Conservation (phyloP, 30 jellyfish, hydroid and myxozoan genomes). For the Kudoa iwatai region DNA sequence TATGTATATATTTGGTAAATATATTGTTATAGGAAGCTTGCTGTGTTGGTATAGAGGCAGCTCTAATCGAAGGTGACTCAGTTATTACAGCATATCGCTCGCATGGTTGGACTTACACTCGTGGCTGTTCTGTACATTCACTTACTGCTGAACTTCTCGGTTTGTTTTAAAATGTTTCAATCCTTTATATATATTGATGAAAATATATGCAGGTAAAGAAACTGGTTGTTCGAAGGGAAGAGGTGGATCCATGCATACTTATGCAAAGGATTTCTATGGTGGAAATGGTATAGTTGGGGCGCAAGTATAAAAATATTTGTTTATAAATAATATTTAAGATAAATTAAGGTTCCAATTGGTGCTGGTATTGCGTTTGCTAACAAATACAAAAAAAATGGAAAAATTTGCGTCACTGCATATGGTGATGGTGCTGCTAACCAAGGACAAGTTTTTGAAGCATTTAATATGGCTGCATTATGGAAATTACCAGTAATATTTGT, state of each 20-base stretch:
- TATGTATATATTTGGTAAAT: background rate
- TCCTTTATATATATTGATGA: background rate
- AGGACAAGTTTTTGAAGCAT: conserved; percentile 78
- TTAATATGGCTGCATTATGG: conserved; percentile 87
- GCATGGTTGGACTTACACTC: conserved; percentile 52
- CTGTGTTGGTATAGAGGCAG: conserved; percentile 51
- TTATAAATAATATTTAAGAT: background rate
- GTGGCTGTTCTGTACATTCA: conserved; percentile 17
- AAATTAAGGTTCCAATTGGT: conserved; percentile 52
- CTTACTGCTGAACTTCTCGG: conserved; percentile 39
- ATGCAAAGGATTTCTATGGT: conserved; percentile 66
- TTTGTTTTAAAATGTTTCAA: background rate
- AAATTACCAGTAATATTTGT: conserved; percentile 58
- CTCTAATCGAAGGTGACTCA: conserved; percentile 18
- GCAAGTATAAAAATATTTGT: conserved; percentile 7
- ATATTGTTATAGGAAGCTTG: conserved; percentile 31
- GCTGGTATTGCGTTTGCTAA: conserved; percentile 92
- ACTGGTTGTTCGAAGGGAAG: conserved; percentile 50
- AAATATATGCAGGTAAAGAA: conserved; percentile 7
- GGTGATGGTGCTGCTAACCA: conserved; percentile 99
- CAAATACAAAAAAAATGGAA: conserved; percentile 21
- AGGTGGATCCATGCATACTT: conserved; percentile 91
- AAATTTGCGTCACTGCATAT: conserved; percentile 23
- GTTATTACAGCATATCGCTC: conserved; percentile 61
- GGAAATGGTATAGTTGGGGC: conserved; percentile 94